A percentile compares a stretch with the other conserved stretches of the same genome.
phyloP scores from a whole-genome alignment of 2,113 vertebrate genomes.

The Equus przewalskii region DNA sequence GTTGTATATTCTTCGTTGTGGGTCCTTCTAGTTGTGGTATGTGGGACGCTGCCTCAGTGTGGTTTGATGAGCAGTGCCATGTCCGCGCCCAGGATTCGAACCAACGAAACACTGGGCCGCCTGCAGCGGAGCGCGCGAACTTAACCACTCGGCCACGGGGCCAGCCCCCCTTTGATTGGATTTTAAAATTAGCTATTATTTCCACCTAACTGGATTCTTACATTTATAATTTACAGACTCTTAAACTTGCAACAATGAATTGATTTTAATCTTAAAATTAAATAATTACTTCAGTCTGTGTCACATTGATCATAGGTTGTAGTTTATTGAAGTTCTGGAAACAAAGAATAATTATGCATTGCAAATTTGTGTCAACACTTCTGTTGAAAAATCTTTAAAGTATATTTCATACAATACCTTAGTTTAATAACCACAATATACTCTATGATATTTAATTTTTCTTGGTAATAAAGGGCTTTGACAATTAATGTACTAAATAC shows the following conservation, averaged over 20 bases:
- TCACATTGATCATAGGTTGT: not conserved
- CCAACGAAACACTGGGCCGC: too few species aligned
- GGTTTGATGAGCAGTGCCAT: too few species aligned
- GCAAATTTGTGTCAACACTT: not conserved
- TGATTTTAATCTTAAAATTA: conserved; percentile 42
- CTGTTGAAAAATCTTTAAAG: conserved; percentile 10
- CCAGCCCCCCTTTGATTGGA: not conserved
- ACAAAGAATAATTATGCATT: conserved; percentile 8
- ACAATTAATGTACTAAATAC: not conserved
- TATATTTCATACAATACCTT: not conserved
- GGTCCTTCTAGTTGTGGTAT: too few species aligned
- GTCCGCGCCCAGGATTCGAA: too few species aligned
- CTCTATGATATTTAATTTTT: conserved; percentile 27
- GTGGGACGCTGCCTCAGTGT: too few species aligned
- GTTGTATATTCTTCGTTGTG: too few species aligned
- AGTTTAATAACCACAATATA: not conserved
- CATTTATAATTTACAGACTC: not conserved
- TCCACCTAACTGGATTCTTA: conserved; percentile 4
- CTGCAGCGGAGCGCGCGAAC: too few species aligned
- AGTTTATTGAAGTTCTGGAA: conserved; percentile 48
- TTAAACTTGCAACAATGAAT: not conserved
- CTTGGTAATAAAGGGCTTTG: conserved; percentile 25
- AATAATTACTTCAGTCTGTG: not conserved
- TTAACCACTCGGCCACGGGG: too few species aligned
- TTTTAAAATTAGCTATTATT: conserved; percentile 16